A percentile compares a stretch with the other conserved stretches of the same genome.
phyloP scores from a whole-genome alignment of 2,113 vertebrate genomes.

The Pangasianodon hypophthalmus region DNA sequence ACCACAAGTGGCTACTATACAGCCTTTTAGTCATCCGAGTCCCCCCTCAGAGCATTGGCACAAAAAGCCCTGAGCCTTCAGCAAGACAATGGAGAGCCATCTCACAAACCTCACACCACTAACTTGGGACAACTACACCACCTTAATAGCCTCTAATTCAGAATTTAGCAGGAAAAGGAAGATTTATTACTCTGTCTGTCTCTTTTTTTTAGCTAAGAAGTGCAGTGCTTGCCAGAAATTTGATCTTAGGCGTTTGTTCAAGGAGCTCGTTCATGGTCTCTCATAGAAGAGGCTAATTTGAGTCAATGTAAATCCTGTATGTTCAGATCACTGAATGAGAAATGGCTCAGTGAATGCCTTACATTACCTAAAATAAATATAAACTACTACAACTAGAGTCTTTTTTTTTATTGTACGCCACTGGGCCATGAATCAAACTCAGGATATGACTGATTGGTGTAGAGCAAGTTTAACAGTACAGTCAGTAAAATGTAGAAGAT shows the following conservation, averaged over 20 bases:
- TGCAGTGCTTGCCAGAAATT: slow-evolving; percentile 11
- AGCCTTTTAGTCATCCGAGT: slow-evolving; percentile 78
- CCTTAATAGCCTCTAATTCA: slow-evolving; percentile 47
- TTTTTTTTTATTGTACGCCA: neutral
- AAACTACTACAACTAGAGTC: neutral
- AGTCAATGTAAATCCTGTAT: slow-evolving; percentile 7
- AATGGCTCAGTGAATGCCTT: neutral
- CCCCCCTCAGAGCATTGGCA: slow-evolving; percentile 72
- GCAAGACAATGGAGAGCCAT: slow-evolving; percentile 45
- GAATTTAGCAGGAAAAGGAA: slow-evolving; percentile 47
- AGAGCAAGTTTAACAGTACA: neutral
- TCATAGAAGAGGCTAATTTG: slow-evolving; percentile 5
- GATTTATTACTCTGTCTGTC: slow-evolving; percentile 23
- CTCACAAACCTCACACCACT: slow-evolving; percentile 46
- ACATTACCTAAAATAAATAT: neutral
- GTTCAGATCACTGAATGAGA: neutral
- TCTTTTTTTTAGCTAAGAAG: slow-evolving; percentile 10
- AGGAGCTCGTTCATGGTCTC: slow-evolving; percentile 24
- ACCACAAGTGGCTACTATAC: slow-evolving; percentile 75
- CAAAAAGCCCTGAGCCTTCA: slow-evolving; percentile 62
- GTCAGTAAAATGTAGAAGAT: neutral
- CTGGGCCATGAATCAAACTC: neutral
- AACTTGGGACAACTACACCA: slow-evolving; percentile 41
- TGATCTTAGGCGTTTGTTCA: slow-evolving; percentile 22
- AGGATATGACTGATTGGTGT: neutral